Evolutionary conservation across 1,140 invertebrate genomes (phyloP).

Genomic region (Euglossa dilemma): DNA sequence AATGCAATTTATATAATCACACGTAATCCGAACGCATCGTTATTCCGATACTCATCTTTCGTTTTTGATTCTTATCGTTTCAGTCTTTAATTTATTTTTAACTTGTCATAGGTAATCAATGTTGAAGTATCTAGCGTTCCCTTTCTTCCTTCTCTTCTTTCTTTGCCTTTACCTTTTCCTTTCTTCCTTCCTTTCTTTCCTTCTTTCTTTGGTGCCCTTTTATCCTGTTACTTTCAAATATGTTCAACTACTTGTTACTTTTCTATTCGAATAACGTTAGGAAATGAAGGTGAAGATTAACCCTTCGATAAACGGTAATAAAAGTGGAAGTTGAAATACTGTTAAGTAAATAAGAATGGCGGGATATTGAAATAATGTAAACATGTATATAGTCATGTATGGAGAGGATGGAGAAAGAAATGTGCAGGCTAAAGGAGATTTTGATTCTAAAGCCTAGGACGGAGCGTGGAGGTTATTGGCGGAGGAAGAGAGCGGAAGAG

Average conservation of each 20-base stretch:
- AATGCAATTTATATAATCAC: slow-evolving; percentile 21
- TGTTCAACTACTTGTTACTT: too few species aligned
- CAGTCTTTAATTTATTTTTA: neutral
- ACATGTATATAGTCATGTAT: too few species aligned
- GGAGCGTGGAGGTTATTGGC: neutral
- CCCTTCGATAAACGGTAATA: too few species aligned
- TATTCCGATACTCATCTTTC: slow-evolving; percentile 9
- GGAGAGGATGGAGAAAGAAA: neutral
- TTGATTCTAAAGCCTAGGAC: slow-evolving; percentile 63
- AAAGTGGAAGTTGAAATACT: too few species aligned
- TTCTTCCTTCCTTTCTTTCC: neutral
- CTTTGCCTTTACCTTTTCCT: neutral
- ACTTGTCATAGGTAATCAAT: neutral
- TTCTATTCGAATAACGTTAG: too few species aligned
- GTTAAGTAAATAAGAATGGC: too few species aligned
- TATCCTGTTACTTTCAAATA: too few species aligned
- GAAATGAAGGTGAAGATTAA: too few species aligned
- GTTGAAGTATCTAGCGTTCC: neutral
- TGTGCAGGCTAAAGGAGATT: slow-evolving; percentile 38
- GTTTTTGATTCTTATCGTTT: neutral
- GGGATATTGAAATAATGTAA: too few species aligned
- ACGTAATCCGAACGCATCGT: neutral
- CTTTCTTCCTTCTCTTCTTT: too few species aligned
- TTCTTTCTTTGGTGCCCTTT: neutral
- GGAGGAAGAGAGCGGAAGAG: neutral